Evolutionary conservation across 2,797 vertebrate genomes (phyloP), one percentile per base, ranked within the genome.

Genomic region (Somateria mollissima): DNA sequence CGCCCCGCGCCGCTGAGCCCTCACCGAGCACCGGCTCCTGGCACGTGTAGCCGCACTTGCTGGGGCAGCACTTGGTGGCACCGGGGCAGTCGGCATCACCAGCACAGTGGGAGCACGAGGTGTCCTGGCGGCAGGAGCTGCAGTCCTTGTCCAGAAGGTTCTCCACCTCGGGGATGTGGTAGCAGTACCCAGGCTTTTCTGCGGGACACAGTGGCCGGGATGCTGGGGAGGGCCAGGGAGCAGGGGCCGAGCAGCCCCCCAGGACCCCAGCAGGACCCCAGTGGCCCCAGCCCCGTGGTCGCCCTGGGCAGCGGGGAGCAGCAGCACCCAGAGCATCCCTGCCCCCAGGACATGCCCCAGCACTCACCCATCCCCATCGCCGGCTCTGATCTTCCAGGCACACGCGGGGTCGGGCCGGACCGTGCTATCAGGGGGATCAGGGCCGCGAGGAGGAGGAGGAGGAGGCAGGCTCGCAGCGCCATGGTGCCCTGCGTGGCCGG

Each of bases 21-120:
- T 96, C 79, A 96, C 96, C 96, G 45, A 69, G 13, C 94, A 96
- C 96, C 1, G 96, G 95, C 87, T 96, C 94, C 95, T 96, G 96
- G 91, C 96, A 96, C 0, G 65, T 94, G 87, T 94, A 45, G 54
- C 96, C 96, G 0, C 96, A 96, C 76, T 96, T 96, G 96, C 95
- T 83, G 79, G 96, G 96, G 62, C 96, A 96, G 92, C 96, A 96
- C 45, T 96, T 96, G 94, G 87, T 91, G 73, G 41, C 79, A 45
- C 91, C 92, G 0, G 3, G 95, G 66, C 96, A 96, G 84, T 62
- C 6, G 0, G 82, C 37, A 1, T 96, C 96, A 0, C 49, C 6
- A 10, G 75, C 19, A 49, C 96, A 96, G 92, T 0, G 84, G 1
- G 25, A 80, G 54, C 95, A 94, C 49, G 89, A 67, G 61, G 15